Conservation (phyloP, 2,113 vertebrate genomes). For the Aegotheles bennettii region DNA sequence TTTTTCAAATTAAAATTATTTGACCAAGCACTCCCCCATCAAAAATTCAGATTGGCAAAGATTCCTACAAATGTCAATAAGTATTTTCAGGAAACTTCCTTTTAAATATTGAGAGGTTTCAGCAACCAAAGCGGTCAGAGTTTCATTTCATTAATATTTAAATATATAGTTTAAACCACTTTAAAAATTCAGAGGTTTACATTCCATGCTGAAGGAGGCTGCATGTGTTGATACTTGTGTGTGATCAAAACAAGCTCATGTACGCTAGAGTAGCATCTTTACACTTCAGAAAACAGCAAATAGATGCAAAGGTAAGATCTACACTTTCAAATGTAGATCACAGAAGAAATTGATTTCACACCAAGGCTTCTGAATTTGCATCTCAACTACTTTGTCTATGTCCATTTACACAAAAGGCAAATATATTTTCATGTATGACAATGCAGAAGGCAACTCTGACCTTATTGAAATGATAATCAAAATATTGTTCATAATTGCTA, state of each 20-base stretch:
- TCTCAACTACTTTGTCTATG: background rate
- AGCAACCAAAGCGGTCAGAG: background rate
- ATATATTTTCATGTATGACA: background rate
- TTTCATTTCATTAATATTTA: background rate
- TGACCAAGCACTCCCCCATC: background rate
- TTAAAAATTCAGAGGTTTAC: background rate
- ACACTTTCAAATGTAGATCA: background rate
- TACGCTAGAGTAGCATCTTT: background rate
- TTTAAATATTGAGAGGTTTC: conserved; percentile 2
- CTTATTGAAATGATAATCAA: background rate
- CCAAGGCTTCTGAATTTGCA: background rate
- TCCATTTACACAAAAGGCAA: background rate
- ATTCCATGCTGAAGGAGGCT: background rate
- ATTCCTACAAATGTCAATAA: background rate
- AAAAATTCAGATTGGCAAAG: background rate
- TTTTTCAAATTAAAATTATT: background rate
- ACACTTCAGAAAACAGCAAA: background rate
- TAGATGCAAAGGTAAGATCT: background rate
- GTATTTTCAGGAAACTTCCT: background rate
- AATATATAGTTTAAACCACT: background rate
- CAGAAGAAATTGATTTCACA: background rate
- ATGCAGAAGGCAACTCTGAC: background rate
- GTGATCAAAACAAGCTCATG: background rate
- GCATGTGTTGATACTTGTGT: background rate
- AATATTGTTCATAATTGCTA: background rate